Percentiles rank a stretch among this genome's conserved stretches.
These are phyloP conservation scores for Antedon mediterranea DNA, from an alignment of 53 echinoderm and acorn worm species.

Conservation along the genomic window DNA sequence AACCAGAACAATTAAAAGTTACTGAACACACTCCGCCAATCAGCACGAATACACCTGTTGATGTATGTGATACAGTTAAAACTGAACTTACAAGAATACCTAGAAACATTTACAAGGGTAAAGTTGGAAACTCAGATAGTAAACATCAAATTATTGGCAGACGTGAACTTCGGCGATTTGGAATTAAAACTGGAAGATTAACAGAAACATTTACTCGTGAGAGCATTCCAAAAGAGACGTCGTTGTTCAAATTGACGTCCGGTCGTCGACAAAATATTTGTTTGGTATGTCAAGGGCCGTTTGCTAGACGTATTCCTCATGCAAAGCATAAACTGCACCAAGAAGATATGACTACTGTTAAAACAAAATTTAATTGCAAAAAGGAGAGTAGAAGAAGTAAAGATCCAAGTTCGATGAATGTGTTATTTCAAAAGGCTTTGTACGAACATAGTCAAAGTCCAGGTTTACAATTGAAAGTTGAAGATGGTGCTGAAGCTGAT, in stretches of 20 bases:
- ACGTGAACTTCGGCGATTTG: slow-evolving; percentile 4
- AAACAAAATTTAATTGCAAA: slow-evolving; percentile 1
- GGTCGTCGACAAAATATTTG: not conserved
- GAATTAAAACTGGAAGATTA: not conserved
- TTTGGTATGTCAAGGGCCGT: not conserved
- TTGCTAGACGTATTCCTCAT: not conserved
- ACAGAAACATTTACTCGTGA: not conserved
- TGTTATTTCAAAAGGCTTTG: slow-evolving; percentile 20
- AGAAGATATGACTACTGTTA: not conserved
- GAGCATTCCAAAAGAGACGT: slow-evolving; percentile 7
- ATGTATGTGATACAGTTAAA: not conserved
- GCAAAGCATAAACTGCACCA: not conserved
- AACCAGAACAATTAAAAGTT: not conserved
- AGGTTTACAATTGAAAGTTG: not conserved
- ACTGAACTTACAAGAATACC: not conserved
- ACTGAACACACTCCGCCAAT: too few species aligned
- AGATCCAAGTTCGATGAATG: slow-evolving; percentile 11
- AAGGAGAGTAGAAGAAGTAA: not conserved
- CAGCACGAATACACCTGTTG: not conserved
- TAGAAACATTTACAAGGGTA: not conserved
- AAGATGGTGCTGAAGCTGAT: not conserved
- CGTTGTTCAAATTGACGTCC: not conserved
- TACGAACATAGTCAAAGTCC: not conserved
- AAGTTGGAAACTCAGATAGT: not conserved
- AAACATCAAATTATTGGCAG: slow-evolving; percentile 6